Percentiles rank a stretch among this genome's conserved stretches.
These are phyloP conservation scores for Agrenia bidenticulata DNA, from an alignment of 2,888 invertebrate species.

Conservation along the genomic window DNA sequence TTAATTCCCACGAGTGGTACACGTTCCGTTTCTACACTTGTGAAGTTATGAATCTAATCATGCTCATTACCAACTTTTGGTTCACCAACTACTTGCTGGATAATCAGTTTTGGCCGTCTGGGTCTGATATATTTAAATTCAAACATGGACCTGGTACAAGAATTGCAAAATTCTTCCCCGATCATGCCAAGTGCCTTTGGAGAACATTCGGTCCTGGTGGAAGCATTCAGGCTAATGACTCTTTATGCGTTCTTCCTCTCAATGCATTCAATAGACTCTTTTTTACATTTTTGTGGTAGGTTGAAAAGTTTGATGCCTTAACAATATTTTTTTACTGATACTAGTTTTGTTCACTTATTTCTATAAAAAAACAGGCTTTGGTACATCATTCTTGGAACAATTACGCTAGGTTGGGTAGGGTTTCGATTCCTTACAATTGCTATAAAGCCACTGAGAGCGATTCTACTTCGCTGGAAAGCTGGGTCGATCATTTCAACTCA, in stretches of 20 bases:
- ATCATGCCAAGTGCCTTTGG: constrained; percentile 23
- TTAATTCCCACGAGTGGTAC: constrained; percentile 66
- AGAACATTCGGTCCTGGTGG: constrained; percentile 62
- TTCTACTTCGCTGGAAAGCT: constrained; percentile 20
- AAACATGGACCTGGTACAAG: constrained; percentile 14
- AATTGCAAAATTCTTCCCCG: constrained; percentile 19
- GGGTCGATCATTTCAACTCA: constrained; percentile 15
- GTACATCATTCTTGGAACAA: constrained; percentile 23
- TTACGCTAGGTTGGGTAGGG: constrained; percentile 25
- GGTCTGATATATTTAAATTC: neutral
- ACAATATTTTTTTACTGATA: too few species aligned
- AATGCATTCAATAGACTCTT: constrained; percentile 68
- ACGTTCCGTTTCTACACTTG: constrained; percentile 69
- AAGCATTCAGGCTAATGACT: constrained; percentile 62
- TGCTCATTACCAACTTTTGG: constrained; percentile 60
- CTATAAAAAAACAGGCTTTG: constrained; percentile 28
- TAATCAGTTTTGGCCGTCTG: constrained; percentile 15
- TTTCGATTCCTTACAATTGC: constrained; percentile 29
- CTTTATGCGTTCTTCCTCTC: constrained; percentile 72
- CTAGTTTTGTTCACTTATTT: too few species aligned
- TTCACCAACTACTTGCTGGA: constrained; percentile 25
- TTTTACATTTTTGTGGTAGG: constrained; percentile 33
- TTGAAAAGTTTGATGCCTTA: too few species aligned
- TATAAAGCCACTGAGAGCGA: constrained; percentile 10
- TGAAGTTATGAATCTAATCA: constrained; percentile 71